Evolutionary conservation across 2,888 invertebrate species (phyloP).

Genomic region (Harpagoxenus sublaevis): DNA sequence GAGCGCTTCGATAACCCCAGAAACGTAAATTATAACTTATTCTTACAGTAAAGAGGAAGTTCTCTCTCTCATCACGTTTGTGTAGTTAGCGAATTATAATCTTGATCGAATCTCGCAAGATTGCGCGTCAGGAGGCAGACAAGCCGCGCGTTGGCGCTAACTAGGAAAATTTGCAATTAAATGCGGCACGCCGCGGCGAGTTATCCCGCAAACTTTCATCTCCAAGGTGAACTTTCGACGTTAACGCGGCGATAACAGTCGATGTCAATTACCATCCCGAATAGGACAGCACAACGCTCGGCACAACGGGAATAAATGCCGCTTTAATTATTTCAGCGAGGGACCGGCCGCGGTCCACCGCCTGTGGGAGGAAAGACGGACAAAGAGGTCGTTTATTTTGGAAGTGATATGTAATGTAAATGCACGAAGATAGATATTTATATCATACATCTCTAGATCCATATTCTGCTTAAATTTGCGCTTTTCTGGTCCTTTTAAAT

Average conservation of each 20-base stretch:
- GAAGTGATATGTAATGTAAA: neutral
- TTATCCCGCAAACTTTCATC: conserved; percentile 51
- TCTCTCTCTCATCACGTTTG: neutral
- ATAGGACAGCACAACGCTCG: conserved; percentile 63
- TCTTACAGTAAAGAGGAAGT: neutral
- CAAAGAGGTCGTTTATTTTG: neutral
- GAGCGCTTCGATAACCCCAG: neutral
- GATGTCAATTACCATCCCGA: conserved; percentile 77
- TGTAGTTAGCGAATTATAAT: neutral
- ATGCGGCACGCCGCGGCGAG: conserved; percentile 49
- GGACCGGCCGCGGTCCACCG: neutral
- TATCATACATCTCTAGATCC: no score
- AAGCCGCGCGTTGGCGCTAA: conserved; percentile 26
- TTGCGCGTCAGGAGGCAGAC: neutral
- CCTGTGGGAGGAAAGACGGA: neutral
- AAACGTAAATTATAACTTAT: neutral
- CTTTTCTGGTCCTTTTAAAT: neutral
- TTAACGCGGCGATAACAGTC: conserved; percentile 73
- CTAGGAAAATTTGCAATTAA: conserved; percentile 68
- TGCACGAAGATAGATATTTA: neutral
- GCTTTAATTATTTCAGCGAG: conserved; percentile 74
- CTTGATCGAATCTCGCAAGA: conserved; percentile 32
- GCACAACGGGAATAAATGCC: conserved; percentile 76
- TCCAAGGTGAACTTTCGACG: conserved; percentile 59
- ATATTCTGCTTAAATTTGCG: neutral